phyloP scores from a whole-genome alignment of 2,113 vertebrate species.

The Chaetodon trifascialis region DNA sequence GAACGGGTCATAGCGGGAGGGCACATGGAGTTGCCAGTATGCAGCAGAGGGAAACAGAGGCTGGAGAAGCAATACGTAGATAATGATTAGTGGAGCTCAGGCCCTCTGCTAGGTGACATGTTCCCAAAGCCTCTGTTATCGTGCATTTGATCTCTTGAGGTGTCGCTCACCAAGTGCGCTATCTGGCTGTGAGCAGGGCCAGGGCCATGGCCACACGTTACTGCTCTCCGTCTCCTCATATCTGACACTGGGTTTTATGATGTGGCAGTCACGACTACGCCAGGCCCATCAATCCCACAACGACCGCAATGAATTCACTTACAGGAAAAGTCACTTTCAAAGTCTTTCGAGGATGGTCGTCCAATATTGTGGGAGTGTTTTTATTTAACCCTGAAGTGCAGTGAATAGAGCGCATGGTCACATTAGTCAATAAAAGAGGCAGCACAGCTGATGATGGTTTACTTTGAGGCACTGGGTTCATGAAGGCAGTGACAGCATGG shows the following conservation, averaged over 20 bases:
- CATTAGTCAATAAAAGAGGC: conserved; percentile 38
- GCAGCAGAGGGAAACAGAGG: conserved; percentile 3
- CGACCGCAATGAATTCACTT: conserved; percentile 44
- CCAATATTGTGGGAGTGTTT: conserved; percentile 42
- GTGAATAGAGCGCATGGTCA: conserved; percentile 4
- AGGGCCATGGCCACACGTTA: conserved; percentile 66
- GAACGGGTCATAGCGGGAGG: conserved; percentile 12
- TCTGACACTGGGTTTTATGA: conserved; percentile 64
- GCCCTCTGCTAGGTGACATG: conserved; percentile 18
- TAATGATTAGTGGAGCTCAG: conserved; percentile 38
- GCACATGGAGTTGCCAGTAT: background rate
- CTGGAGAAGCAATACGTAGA: background rate
- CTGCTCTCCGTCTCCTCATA: conserved; percentile 56
- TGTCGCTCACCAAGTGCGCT: conserved; percentile 50
- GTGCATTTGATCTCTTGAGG: conserved; percentile 36
- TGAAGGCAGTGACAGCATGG: background rate
- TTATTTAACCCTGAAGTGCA: conserved; percentile 49
- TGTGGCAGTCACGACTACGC: conserved; percentile 41
- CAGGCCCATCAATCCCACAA: conserved; percentile 58
- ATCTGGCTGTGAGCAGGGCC: conserved; percentile 54
- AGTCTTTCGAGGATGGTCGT: conserved; percentile 7
- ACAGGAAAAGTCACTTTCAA: conserved; percentile 70
- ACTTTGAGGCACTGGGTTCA: conserved; percentile 5
- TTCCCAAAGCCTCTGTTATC: conserved; percentile 29
- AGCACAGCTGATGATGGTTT: conserved; percentile 10